phyloP scores from a whole-genome alignment of 2,888 invertebrate genomes.

The Scelioninae gen. 1 region DNA sequence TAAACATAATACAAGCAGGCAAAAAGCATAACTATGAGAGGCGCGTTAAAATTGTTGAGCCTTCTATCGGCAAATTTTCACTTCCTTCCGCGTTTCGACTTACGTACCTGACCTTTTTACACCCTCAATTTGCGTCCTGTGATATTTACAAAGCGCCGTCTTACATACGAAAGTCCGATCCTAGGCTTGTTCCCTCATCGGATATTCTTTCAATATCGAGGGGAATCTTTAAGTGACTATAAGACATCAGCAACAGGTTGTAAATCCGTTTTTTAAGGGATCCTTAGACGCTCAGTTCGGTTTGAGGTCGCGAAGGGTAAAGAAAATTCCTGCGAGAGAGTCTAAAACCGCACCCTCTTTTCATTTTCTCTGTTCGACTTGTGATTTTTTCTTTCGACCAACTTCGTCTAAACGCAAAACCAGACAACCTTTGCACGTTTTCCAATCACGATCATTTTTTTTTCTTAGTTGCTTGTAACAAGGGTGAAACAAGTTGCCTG shows the following conservation, averaged over 20 bases:
- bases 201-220: constrained; percentile 85
- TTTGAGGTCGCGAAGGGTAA: constrained; percentile 82
- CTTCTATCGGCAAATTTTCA: constrained; percentile 35
- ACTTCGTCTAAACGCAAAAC: constrained; percentile 77
- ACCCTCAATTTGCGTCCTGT: constrained; percentile 80
- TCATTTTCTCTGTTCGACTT: constrained; percentile 72
- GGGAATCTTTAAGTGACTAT: constrained; percentile 84
- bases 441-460: constrained; percentile 82
- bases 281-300: constrained; percentile 78
- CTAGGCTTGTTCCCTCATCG: constrained; percentile 78
- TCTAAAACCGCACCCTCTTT: constrained; percentile 71
- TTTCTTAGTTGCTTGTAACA: constrained; percentile 56
- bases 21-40: neutral
- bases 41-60: neutral
- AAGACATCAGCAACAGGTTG: constrained; percentile 83
- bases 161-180: constrained; percentile 74
- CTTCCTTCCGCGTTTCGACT: constrained; percentile 64
- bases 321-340: constrained; percentile 81
- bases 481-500: constrained; percentile 73
- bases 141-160: constrained; percentile 81
- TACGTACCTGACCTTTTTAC: constrained; percentile 71
- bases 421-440: constrained; percentile 80
- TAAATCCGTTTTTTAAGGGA: constrained; percentile 84
- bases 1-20: constrained; percentile 2
- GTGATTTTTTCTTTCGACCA: constrained; percentile 58